These are phyloP conservation scores for Promerops cafer DNA, from an alignment of 2,113 vertebrate genomes.

Conservation along the genomic window DNA sequence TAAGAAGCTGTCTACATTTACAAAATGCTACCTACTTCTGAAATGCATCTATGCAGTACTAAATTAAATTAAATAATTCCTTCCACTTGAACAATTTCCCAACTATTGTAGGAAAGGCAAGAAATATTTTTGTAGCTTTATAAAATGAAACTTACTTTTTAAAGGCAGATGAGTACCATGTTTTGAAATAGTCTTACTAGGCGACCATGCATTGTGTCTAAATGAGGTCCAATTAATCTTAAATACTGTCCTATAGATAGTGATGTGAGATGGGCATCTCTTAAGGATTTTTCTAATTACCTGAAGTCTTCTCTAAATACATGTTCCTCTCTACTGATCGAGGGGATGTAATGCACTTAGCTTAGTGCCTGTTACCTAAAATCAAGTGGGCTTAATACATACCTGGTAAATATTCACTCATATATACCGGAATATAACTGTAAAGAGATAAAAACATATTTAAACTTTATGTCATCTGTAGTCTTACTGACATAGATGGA, in stretches of 20 bases:
- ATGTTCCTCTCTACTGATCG: accelerated
- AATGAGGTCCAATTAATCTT: not conserved
- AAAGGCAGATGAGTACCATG: not conserved
- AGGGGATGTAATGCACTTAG: not conserved
- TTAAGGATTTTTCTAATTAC: not conserved
- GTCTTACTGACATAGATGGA: not conserved
- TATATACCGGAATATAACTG: not conserved
- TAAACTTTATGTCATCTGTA: not conserved
- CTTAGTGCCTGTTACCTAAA: not conserved
- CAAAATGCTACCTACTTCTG: not conserved
- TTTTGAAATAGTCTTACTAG: not conserved
- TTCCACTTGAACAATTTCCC: not conserved
- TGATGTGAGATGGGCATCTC: not conserved
- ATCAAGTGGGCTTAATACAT: not conserved
- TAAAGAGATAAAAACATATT: not conserved
- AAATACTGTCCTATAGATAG: not conserved
- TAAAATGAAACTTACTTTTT: not conserved
- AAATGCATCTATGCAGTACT: not conserved
- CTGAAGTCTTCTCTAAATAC: not conserved
- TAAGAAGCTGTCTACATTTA: not conserved
- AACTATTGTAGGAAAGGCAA: not conserved
- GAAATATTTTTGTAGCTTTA: not conserved
- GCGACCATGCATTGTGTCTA: not conserved
- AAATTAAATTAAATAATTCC: not conserved
- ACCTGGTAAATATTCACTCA: not conserved